A percentile compares a stretch with the other conserved stretches of the same genome.
Conservation (phyloP, 2,888 invertebrate species). For the Dendrolimus pini region DNA sequence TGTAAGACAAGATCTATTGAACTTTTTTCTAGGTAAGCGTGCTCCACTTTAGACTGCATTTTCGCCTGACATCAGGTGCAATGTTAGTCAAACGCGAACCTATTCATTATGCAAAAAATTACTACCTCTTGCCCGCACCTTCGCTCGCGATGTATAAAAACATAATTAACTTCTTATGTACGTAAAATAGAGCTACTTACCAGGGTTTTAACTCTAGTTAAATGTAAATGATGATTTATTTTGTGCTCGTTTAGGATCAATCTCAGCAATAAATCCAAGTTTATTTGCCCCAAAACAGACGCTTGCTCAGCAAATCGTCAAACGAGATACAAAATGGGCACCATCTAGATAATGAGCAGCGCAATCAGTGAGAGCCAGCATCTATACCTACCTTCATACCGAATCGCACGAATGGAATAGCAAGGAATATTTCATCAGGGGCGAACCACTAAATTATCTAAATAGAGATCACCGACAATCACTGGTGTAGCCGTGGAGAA, state of each 20-base stretch:
- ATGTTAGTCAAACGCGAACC: too few relatives aligned
- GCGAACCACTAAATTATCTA: constrained; percentile 70
- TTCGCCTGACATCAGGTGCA: too few relatives aligned
- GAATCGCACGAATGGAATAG: constrained; percentile 23
- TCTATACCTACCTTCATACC: neutral
- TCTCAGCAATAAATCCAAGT: neutral
- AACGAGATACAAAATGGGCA: constrained; percentile 39
- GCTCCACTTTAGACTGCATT: too few relatives aligned
- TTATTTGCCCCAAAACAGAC: neutral
- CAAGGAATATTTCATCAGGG: constrained; percentile 56
- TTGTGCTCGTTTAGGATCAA: neutral
- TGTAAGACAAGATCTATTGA: too few relatives aligned
- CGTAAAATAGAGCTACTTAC: too few relatives aligned
- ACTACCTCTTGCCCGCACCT: too few relatives aligned
- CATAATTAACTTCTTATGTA: too few relatives aligned
- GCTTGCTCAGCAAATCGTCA: constrained; percentile 8
- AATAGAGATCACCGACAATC: constrained; percentile 52
- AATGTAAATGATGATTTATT: neutral
- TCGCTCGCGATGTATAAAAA: too few relatives aligned
- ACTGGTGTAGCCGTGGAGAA: neutral
- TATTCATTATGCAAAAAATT: too few relatives aligned
- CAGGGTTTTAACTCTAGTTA: too few relatives aligned
- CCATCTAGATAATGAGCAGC: constrained; percentile 37
- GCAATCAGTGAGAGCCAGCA: constrained; percentile 3
- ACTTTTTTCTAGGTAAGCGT: too few relatives aligned